These are phyloP conservation scores for Gymnoscopelus braueri DNA, from an alignment of 2,797 vertebrate genomes.

Conservation along the genomic window DNA sequence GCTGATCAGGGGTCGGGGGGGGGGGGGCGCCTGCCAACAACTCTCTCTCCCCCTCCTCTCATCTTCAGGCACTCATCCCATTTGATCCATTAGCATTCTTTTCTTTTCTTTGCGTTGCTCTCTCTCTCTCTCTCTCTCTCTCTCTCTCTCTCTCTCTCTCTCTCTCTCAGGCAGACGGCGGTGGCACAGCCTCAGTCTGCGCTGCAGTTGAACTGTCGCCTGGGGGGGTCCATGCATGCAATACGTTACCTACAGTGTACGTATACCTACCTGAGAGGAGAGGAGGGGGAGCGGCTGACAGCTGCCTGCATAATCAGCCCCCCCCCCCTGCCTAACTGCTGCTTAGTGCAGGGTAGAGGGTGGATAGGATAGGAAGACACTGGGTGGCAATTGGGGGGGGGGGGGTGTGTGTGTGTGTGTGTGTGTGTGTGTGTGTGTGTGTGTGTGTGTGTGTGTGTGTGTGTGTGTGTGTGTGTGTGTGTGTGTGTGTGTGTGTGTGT, in stretches of 20 bases:
- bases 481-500: too few relatives aligned
- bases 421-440: not conserved
- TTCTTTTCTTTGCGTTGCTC: conserved; percentile 75
- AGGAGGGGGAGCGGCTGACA: conserved; percentile 66
- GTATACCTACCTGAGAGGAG: conserved; percentile 74
- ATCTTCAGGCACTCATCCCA: conserved; percentile 75
- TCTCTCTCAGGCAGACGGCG: conserved; percentile 57
- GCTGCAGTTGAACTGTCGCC: conserved; percentile 82
- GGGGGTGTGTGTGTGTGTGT: conserved; percentile 18
- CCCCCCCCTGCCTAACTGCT: conserved; percentile 52
- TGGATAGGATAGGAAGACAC: not conserved
- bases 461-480: too few relatives aligned
- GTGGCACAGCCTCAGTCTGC: conserved; percentile 75
- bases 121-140: conserved; percentile 50
- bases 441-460: too few relatives aligned
- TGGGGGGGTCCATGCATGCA: conserved; percentile 51
- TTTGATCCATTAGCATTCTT: conserved; percentile 80
- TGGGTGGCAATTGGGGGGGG: conserved; percentile 32
- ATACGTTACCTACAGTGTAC: too few relatives aligned
- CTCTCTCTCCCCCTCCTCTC: conserved; percentile 57
- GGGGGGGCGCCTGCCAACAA: conserved; percentile 57
- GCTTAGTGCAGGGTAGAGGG: conserved; percentile 49
- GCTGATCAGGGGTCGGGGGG: conserved; percentile 64
- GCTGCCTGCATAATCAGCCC: conserved; percentile 80
- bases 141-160: conserved; percentile 69